These are phyloP conservation scores for Ondatra zibethicus DNA, from an alignment of 2,113 vertebrate genomes.

Conservation along the genomic window DNA sequence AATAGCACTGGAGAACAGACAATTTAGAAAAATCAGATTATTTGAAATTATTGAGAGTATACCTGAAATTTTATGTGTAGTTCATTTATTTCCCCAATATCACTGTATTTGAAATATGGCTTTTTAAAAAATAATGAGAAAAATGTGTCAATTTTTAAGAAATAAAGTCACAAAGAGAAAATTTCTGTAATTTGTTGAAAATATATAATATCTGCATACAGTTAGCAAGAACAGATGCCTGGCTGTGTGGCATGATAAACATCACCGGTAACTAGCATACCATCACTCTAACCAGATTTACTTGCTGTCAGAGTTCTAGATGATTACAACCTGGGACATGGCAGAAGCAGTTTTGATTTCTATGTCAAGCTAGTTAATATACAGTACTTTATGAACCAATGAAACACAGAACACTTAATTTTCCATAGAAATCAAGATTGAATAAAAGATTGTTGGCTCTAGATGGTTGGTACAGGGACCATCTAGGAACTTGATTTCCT, in stretches of 20 bases:
- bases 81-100: constrained; percentile 21
- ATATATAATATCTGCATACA: neutral
- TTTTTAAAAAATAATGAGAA: neutral
- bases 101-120: neutral
- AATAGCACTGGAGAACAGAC: neutral
- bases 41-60: neutral
- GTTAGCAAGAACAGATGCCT: neutral
- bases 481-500: neutral
- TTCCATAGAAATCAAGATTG: neutral
- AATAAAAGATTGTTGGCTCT: neutral
- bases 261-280: neutral
- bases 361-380: neutral
- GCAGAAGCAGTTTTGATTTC: neutral
- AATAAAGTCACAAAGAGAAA: neutral
- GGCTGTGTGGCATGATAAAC: neutral
- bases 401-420: neutral
- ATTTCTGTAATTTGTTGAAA: neutral
- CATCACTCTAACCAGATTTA: neutral
- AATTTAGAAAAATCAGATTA: constrained; percentile 29
- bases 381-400: neutral
- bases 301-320: neutral
- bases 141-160: constrained; percentile 18
- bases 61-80: neutral
- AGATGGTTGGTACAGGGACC: neutral
- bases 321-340: neutral